Evolutionary conservation across 2,888 invertebrate genomes (phyloP).

Genomic region (Tricholauxania praeusta): DNA sequence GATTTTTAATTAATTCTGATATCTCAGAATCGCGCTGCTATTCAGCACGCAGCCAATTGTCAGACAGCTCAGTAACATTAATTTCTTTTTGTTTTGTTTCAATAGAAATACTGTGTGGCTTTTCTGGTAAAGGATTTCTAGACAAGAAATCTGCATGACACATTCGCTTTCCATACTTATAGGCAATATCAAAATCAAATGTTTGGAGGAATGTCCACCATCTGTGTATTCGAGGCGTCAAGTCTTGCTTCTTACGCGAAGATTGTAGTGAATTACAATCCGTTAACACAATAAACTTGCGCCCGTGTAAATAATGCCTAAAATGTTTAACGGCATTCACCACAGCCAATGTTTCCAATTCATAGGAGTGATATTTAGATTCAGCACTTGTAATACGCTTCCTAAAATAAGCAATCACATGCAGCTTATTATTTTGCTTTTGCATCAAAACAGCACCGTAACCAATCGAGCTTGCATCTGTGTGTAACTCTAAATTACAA

Average conservation of each 20-base stretch:
- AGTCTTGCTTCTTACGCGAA: constrained; percentile 34
- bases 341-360: constrained; percentile 47
- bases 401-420: constrained; percentile 41
- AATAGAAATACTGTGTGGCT: too few relatives aligned
- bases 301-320: constrained; percentile 43
- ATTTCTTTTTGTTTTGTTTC: constrained; percentile 10
- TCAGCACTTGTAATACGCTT: constrained; percentile 36
- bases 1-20: too few relatives aligned
- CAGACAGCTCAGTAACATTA: constrained; percentile 27
- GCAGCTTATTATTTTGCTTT: too few relatives aligned
- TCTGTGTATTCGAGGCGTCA: constrained; percentile 39
- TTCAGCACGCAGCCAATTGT: constrained; percentile 18
- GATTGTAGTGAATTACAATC: constrained; percentile 44
- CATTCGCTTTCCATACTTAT: constrained; percentile 38
- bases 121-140: constrained; percentile 25
- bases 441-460: too few relatives aligned
- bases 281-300: constrained; percentile 39
- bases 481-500: too few relatives aligned
- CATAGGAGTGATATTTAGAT: constrained; percentile 43
- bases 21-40: too few relatives aligned
- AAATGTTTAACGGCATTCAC: constrained; percentile 46
- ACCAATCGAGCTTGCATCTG: too few relatives aligned
- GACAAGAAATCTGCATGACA: constrained; percentile 38
- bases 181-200: constrained; percentile 40
- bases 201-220: constrained; percentile 42